Evolutionary conservation across 23 tunicate species (phyloP).

Genomic region (Ascidia mentula): DNA sequence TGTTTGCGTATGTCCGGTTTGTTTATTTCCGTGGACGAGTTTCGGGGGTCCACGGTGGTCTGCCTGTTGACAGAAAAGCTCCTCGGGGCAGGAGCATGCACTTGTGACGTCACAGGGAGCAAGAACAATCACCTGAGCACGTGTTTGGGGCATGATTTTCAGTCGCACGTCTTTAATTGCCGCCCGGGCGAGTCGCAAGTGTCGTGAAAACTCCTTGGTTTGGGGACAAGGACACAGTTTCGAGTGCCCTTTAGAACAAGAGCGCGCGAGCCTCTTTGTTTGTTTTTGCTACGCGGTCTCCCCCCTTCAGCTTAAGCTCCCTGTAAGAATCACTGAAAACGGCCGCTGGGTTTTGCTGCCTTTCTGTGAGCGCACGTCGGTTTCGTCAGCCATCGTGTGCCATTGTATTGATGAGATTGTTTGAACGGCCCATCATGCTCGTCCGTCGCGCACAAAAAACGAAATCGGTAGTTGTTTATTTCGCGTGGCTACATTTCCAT

Average conservation of each 20-base stretch:
- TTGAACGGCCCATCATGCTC: not conserved
- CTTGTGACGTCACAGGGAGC: not conserved
- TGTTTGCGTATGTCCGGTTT: not conserved
- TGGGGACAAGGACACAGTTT: not conserved
- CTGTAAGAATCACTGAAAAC: no score
- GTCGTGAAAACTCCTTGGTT: not conserved
- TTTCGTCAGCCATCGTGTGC: not conserved
- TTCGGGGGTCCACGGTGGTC: not conserved
- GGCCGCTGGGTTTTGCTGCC: no score
- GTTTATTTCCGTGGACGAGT: not conserved
- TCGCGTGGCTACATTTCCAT: not conserved
- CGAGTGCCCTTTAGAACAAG: slow-evolving; percentile 6
- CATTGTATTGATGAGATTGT: not conserved
- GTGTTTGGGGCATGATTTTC: not conserved
- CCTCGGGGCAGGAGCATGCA: not conserved
- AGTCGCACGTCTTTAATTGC: not conserved
- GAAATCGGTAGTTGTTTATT: not conserved
- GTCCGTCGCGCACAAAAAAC: not conserved
- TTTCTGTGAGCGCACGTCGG: not conserved
- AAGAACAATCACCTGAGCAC: not conserved
- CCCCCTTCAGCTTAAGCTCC: no score
- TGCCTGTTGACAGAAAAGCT: slow-evolving; percentile 2
- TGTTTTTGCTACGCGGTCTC: no score
- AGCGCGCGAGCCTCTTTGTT: not conserved
- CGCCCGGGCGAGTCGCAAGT: not conserved